phyloP scores from a whole-genome alignment of 2,113 vertebrate species.

The Halichoerus grypus region DNA sequence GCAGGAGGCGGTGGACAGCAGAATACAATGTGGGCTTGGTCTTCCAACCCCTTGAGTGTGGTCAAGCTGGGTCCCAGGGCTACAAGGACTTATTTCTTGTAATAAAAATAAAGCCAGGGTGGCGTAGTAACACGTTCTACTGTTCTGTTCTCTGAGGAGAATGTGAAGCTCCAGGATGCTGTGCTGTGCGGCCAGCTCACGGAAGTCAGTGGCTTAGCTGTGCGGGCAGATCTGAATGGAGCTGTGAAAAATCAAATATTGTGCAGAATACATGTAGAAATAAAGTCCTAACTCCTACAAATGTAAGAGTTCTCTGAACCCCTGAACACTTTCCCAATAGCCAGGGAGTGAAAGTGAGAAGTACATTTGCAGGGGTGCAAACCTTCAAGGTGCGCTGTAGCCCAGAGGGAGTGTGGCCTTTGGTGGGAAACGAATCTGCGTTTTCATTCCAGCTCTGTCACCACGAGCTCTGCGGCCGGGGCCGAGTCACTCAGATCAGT shows the following conservation, averaged over 20 bases:
- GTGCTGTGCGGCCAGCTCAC: not conserved
- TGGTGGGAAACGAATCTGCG: not conserved
- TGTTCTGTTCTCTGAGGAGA: not conserved
- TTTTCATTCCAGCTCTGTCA: not conserved
- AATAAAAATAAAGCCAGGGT: not conserved
- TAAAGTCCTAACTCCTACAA: not conserved
- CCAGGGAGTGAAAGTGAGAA: not conserved
- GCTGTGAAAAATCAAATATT: not conserved
- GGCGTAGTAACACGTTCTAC: not conserved
- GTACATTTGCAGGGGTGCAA: accelerated
- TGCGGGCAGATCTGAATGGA: not conserved
- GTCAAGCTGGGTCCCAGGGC: not conserved
- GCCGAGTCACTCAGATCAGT: not conserved
- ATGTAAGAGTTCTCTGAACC: not conserved
- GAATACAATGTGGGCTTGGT: not conserved
- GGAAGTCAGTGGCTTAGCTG: not conserved
- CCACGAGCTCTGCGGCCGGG: not conserved
- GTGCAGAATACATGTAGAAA: not conserved
- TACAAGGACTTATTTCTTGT: not conserved
- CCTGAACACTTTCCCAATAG: not conserved
- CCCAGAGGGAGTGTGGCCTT: accelerated
- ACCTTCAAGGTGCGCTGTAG: not conserved
- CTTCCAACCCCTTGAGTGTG: not conserved
- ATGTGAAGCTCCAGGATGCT: not conserved
- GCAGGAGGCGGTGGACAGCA: not conserved